A percentile compares a stretch with the other conserved stretches of the same genome.
Evolutionary conservation across 2,797 vertebrate genomes (phyloP).

Genomic region (Ctenopoma multispine): DNA sequence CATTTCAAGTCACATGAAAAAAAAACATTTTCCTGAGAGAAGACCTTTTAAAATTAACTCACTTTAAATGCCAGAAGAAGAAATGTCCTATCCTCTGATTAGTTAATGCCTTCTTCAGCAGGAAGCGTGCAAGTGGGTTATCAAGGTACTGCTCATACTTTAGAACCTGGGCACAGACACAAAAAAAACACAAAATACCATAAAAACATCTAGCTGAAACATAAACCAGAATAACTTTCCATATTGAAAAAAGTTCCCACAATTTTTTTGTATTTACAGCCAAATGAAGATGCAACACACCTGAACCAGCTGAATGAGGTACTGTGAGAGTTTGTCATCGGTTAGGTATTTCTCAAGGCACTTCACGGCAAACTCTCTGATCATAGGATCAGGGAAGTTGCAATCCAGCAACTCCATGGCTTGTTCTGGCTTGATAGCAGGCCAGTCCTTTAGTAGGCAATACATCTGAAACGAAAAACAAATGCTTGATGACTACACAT

Average conservation of each 20-base stretch:
- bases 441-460: slow-evolving; percentile 98
- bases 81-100: slow-evolving; percentile 99
- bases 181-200: slow-evolving; percentile 20
- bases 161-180: slow-evolving; percentile 86
- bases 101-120: slow-evolving; percentile 97
- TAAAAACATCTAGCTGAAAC: slow-evolving; percentile 1
- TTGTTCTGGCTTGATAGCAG: slow-evolving; percentile 96
- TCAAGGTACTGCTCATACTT: slow-evolving; percentile 99
- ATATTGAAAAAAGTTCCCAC: background rate
- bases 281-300: slow-evolving; percentile 71
- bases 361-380: slow-evolving; percentile 95
- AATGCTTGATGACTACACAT: background rate
- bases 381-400: slow-evolving; percentile 98
- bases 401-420: slow-evolving; percentile 99
- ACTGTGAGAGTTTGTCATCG: slow-evolving; percentile 98
- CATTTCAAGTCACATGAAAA: slow-evolving; percentile 30
- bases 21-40: slow-evolving; percentile 7
- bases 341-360: slow-evolving; percentile 98
- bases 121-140: slow-evolving; percentile 95
- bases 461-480: slow-evolving; percentile 88
- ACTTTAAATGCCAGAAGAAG: slow-evolving; percentile 99
- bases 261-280: background rate
- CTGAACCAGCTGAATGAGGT: slow-evolving; percentile 99
- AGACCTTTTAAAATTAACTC: slow-evolving; percentile 74
- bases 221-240: background rate